Conservation (phyloP, 2,113 vertebrate species). For the Eolophus roseicapilla region DNA sequence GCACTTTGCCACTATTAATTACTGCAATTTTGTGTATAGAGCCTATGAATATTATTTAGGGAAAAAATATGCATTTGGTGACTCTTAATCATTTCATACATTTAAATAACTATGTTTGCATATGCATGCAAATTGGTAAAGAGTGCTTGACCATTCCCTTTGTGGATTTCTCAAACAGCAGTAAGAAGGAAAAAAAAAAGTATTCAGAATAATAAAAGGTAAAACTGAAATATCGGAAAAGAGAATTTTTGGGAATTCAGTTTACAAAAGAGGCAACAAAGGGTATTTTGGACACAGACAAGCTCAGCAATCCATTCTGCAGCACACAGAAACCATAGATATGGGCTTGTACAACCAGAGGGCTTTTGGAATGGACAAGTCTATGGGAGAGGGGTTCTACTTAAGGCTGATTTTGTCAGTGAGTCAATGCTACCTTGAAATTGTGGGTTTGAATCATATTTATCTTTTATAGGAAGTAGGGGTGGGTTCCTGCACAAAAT, state of each 20-base stretch:
- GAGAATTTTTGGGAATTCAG: not conserved
- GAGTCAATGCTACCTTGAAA: no score
- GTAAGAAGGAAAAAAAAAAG: not conserved
- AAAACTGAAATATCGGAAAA: not conserved
- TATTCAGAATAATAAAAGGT: not conserved
- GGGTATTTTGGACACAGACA: not conserved
- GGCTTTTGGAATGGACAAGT: not conserved
- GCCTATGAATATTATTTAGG: not conserved
- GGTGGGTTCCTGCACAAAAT: not conserved
- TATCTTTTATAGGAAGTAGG: not conserved
- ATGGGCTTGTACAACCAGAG: no score
- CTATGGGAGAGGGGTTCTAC: not conserved
- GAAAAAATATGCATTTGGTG: not conserved
- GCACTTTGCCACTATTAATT: not conserved
- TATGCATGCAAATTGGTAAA: no score
- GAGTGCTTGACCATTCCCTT: not conserved
- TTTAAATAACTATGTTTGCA: not conserved
- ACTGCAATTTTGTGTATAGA: not conserved
- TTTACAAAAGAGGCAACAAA: not conserved
- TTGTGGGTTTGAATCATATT: not conserved
- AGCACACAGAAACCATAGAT: not conserved
- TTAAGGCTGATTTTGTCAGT: accelerated
- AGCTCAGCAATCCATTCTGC: not conserved
- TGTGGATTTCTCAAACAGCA: not conserved
- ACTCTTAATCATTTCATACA: not conserved